A percentile compares a stretch with the other conserved stretches of the same genome.
Evolutionary conservation across 2,113 vertebrate species (phyloP).

Genomic region (Lepisosteus osseus): DNA sequence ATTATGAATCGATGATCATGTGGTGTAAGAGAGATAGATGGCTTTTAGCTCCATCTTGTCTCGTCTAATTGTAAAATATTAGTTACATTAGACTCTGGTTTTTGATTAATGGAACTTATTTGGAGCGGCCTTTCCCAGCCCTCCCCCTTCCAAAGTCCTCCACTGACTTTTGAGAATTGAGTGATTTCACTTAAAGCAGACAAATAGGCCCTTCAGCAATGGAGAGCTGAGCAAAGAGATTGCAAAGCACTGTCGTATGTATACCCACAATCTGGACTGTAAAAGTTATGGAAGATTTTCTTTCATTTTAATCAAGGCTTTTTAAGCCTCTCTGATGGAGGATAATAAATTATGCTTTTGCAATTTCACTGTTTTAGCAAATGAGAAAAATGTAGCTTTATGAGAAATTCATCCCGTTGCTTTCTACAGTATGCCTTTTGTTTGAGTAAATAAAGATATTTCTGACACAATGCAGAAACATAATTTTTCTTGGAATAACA

Average conservation of each 20-base stretch:
- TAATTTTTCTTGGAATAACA: too few species aligned
- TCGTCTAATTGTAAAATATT: conserved; percentile 99
- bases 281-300: background rate
- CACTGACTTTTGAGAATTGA: conserved; percentile 95
- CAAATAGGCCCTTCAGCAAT: conserved; percentile 83
- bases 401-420: too few species aligned
- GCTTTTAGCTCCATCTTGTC: conserved; percentile 97
- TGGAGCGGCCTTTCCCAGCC: conserved; percentile 89
- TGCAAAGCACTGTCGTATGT: conserved; percentile 26
- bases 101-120: conserved; percentile 99
- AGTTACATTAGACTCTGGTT: conserved; percentile 99
- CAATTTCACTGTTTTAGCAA: too few species aligned
- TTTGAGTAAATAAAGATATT: too few species aligned
- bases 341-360: background rate
- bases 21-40: conserved; percentile 99
- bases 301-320: background rate
- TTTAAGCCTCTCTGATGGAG: background rate
- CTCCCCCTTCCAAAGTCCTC: conserved; percentile 88
- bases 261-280: background rate
- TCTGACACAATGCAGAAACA: too few species aligned
- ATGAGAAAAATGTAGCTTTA: too few species aligned
- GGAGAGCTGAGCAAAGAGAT: conserved; percentile 65
- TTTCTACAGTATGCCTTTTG: too few species aligned
- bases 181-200: conserved; percentile 96
- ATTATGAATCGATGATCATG: conserved; percentile 99